These are phyloP conservation scores for Eulemur albifrons DNA, from an alignment of 2,797 vertebrate genomes.

Conservation along the genomic window DNA sequence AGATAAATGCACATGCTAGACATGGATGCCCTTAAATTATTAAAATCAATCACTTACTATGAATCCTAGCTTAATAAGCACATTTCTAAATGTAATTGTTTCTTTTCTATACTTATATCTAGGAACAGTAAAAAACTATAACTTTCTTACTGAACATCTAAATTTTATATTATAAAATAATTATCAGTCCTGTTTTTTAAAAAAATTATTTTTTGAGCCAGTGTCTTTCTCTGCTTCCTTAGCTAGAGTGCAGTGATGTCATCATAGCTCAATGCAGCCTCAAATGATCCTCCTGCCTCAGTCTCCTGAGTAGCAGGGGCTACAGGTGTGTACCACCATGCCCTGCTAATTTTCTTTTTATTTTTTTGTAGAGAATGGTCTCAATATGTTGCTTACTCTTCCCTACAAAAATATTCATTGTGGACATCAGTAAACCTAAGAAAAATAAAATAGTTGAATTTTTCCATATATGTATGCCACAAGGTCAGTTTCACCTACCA, in stretches of 20 bases:
- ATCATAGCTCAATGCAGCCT: too few species aligned
- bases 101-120: background rate
- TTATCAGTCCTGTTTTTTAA: background rate
- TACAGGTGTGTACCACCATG: too few species aligned
- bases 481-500: background rate
- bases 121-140: background rate
- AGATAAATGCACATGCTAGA: background rate
- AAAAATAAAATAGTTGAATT: slow-evolving; percentile 13
- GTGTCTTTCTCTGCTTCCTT: too few species aligned
- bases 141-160: background rate
- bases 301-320: too few species aligned
- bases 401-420: background rate
- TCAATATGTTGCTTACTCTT: background rate
- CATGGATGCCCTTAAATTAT: background rate
- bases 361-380: too few species aligned
- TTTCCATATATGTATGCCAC: background rate
- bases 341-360: too few species aligned
- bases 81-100: background rate
- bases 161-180: slow-evolving; percentile 23
- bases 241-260: too few species aligned
- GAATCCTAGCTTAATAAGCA: background rate
- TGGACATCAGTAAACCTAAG: background rate
- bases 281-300: too few species aligned
- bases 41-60: background rate
- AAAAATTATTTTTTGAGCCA: background rate